Base-by-base conservation (phyloP, 2,888 invertebrate species). In the Chalcosyrphus nemorum region DNA sequence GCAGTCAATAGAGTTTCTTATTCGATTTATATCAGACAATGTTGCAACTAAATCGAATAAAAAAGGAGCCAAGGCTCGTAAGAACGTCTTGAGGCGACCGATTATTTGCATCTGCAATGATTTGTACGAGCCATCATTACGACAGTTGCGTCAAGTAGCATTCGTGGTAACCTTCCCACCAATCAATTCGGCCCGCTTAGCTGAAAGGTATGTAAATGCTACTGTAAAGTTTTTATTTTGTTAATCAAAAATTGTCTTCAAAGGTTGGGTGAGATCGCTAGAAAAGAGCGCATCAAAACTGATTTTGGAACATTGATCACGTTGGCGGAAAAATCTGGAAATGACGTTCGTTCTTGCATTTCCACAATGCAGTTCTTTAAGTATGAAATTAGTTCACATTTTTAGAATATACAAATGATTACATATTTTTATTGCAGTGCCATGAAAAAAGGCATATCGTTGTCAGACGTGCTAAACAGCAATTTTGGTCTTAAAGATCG, bases 61-160 rank as follows among this genome's bases (percentile, higher is more conserved):
- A 47, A 90, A 91, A 63, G 86, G 86, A 21, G 93, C 92, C 86
- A 94, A 93, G 89, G 94, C 93, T 78, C 92, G 91, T 29, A 91
- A 92, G 2, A 93, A 93, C 54, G 92, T 95, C 1, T 92, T 98
- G 65, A 94, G 94, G 86, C 92, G 99, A 61, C 99, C 99, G 0
- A 95, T 99, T 32, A 97, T 99, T 86, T 99, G 99, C 89, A 99
- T 99, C 86, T 99, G 99, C 89, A 99, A 99, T 90, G 98, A 99
- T 89, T 93, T 96, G 87, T 99, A 97, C 89, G 96, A 96, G 4
- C 96, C 98, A 0, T 95, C 98, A 0, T 92, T 99, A 81, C 93
- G 98, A 74, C 94, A 95, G 13, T 91, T 98, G 75, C 94, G 97
- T 77, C 95, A 95, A 86, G 93, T 95, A 43, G 94, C 97, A 0